Conservation (phyloP, 2,797 vertebrate genomes). For the Lagothrix lagotricha region DNA sequence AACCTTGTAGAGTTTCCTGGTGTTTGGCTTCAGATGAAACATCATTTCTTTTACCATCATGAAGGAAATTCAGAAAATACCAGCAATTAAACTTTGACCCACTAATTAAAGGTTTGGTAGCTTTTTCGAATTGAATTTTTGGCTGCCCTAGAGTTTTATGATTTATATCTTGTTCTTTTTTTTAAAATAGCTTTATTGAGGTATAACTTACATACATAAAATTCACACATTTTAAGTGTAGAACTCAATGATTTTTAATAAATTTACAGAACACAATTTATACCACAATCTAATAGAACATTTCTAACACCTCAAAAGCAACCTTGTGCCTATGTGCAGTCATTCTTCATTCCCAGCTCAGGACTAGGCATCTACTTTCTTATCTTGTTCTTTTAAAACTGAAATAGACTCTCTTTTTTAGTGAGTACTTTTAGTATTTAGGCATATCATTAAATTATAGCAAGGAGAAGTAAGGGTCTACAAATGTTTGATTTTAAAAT, state of each 20-base stretch:
- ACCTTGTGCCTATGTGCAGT: neutral
- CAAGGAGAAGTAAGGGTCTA: neutral
- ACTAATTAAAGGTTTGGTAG: conserved; percentile 24
- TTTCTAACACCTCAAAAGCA: neutral
- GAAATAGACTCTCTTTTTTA: neutral
- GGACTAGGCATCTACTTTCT: neutral
- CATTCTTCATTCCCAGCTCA: neutral
- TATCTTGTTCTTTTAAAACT: neutral
- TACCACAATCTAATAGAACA: neutral
- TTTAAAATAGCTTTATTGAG: neutral
- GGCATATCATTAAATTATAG: neutral
- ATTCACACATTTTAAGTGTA: neutral
- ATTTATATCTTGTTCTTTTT: neutral
- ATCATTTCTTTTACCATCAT: neutral
- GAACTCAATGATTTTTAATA: neutral
- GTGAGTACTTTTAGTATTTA: neutral
- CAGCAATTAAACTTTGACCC: conserved; percentile 50
- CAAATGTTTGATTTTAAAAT: neutral
- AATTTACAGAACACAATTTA: neutral
- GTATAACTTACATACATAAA: neutral
- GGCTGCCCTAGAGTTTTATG: neutral
- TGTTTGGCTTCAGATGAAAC: neutral
- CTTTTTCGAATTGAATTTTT: conserved; percentile 27
- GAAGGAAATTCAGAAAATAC: conserved; percentile 30
- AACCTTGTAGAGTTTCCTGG: neutral